Evolutionary conservation across 2,888 invertebrate genomes (phyloP), one percentile per base, ranked within the genome.

Genomic region (Slavum lentiscoides): DNA sequence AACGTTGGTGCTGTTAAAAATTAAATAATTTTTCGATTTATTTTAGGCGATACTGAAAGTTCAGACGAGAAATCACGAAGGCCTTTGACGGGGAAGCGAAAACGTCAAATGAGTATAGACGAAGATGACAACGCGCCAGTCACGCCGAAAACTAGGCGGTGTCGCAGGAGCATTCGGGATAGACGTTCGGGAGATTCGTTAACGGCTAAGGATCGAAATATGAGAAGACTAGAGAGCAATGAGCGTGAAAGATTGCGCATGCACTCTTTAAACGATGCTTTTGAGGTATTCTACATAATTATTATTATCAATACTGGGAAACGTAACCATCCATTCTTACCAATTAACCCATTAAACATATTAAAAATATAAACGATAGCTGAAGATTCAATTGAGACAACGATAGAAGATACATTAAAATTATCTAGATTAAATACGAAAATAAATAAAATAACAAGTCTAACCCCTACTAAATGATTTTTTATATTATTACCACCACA

Each of bases 221-320:
- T 94, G 82, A 90, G 96, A 73, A 90, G 96, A 82, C 89, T 96
- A 74, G 96, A 96, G 87, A 95, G 95, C 87, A 96, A 96, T 87
- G 95, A 96, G 86, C 89, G 96, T 75, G 96, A 96, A 87, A 89
- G 96, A 82, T 94, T 94, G 92, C 89, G 96, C 84, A 96, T 96
- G 96, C 96, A 96, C 87, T 93, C 93, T 75, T 89, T 96, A 82
- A 96, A 96, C 86, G 93, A 95, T 85, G 96, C 96, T 21, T 96
- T 96, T 87, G 93, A 94, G 90, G 94, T 93, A 39, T 58, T 55
- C 6, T 70, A 30, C 17, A 53, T 15, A 17, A 30, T 61, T 23
- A 7, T 58, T 58, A 21, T 21, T 9, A 49, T 49, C 13, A 49
- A 6, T 43, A 30, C 30, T 30, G 30, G 30, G 30, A 30, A 30